Percentiles rank a stretch among this genome's conserved stretches.
phyloP scores from a whole-genome alignment of 92 coral and sea anemone genomes.

The Epizoanthus ramosus region DNA sequence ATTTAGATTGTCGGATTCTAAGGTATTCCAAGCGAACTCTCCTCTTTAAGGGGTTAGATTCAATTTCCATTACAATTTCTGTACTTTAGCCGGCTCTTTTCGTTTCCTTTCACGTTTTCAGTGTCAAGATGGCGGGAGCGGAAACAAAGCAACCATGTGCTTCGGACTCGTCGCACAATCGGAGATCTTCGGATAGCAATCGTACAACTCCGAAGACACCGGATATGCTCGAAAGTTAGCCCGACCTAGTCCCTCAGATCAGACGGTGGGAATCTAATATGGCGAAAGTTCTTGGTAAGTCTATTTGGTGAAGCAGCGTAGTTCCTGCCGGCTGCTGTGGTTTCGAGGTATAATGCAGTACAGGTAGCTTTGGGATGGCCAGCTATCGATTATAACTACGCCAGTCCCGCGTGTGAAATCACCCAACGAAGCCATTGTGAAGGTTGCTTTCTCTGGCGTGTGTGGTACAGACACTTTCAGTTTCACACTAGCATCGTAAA shows the following conservation, averaged over 20 bases:
- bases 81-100: neutral
- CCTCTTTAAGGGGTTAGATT: constrained; percentile 63
- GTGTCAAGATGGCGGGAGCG: constrained; percentile 43
- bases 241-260: too few relatives aligned
- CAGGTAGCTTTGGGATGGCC: constrained; percentile 95
- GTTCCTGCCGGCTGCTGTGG: too few relatives aligned
- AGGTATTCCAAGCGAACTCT: constrained; percentile 83
- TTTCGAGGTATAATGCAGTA: constrained; percentile 87
- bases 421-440: constrained; percentile 87
- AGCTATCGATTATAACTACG: constrained; percentile 83
- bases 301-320: too few relatives aligned
- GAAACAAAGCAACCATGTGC: constrained; percentile 43
- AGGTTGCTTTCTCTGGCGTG: constrained; percentile 89
- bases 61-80: constrained; percentile 25
- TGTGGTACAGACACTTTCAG: constrained; percentile 94
- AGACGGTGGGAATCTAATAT: constrained; percentile 2
- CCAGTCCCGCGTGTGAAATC: constrained; percentile 89
- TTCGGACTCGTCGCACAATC: constrained; percentile 15
- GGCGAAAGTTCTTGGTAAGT: constrained; percentile 57
- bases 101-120: neutral
- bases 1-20: constrained; percentile 72
- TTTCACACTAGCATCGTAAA: constrained; percentile 70
- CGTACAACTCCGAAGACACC: constrained; percentile 8
- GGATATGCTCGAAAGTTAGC: neutral
- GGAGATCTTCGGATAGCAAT: constrained; percentile 8